These are phyloP conservation scores for Ictalurus furcatus DNA, from an alignment of 2,113 vertebrate genomes.

Conservation along the genomic window DNA sequence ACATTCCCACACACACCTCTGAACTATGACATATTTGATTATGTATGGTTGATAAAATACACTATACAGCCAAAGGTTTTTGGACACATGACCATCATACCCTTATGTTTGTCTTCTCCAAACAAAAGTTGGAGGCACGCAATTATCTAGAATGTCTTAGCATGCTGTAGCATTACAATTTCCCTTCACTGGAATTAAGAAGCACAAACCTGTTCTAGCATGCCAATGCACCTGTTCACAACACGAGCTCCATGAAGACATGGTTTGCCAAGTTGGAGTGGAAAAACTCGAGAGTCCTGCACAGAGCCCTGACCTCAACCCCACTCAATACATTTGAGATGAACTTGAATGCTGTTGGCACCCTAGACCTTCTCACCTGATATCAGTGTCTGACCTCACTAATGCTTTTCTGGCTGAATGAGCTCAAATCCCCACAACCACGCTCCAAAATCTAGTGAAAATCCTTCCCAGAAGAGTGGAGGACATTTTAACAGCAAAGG, in stretches of 20 bases:
- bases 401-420: neutral
- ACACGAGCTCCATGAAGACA: neutral
- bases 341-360: neutral
- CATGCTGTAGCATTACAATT: neutral
- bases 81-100: neutral
- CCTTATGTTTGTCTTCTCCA: neutral
- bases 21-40: neutral
- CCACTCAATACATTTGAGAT: neutral
- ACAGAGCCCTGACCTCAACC: neutral
- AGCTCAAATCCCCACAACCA: neutral
- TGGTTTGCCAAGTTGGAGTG: neutral
- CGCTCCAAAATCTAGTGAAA: neutral
- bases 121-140: neutral
- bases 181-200: neutral
- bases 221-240: neutral
- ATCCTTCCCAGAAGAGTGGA: neutral
- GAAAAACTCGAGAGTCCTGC: neutral
- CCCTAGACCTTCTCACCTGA: neutral
- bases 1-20: neutral
- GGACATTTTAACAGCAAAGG: neutral
- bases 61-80: neutral
- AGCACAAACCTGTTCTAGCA: neutral
- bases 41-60: neutral
- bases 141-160: neutral
- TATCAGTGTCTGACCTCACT: neutral